phyloP scores from a whole-genome alignment of 2,888 invertebrate species.

The Priocnemis perturbator region DNA sequence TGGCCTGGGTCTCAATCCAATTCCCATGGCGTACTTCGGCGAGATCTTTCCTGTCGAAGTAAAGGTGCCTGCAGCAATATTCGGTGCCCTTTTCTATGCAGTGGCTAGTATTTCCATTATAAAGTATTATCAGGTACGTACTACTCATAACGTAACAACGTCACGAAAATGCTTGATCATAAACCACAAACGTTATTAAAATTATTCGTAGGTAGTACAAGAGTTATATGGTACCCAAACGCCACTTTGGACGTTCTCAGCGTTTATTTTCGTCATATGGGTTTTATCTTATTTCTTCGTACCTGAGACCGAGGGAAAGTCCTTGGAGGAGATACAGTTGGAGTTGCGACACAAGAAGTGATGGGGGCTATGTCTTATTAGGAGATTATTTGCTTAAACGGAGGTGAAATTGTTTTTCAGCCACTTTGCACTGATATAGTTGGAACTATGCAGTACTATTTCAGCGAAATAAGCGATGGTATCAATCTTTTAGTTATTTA shows the following conservation, averaged over 20 bases:
- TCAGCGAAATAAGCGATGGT: no score
- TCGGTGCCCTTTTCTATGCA: conserved; percentile 69
- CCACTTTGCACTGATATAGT: no score
- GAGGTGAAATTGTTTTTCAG: no score
- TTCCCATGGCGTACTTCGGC: conserved; percentile 70
- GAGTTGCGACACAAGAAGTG: conserved; percentile 54
- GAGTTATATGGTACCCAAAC: conserved; percentile 63
- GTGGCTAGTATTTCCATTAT: conserved; percentile 62
- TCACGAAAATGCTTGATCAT: no score
- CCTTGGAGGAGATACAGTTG: conserved; percentile 70
- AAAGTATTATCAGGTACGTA: conserved; percentile 69
- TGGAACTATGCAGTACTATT: no score
- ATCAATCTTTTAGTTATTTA: no score
- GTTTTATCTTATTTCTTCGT: conserved; percentile 68
- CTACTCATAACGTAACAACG: no score
- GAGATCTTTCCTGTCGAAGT: conserved; percentile 71
- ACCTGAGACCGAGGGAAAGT: conserved; percentile 72
- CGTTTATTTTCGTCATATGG: conserved; percentile 66
- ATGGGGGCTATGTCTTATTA: neutral
- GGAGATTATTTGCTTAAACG: neutral
- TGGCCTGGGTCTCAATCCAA: conserved; percentile 70
- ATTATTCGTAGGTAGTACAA: conserved; percentile 58
- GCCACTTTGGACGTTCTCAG: conserved; percentile 66
- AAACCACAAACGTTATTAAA: no score
- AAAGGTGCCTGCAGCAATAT: conserved; percentile 69